Base-by-base conservation (phyloP, 2,797 vertebrate species). In the Aulostomus chinensis region DNA sequence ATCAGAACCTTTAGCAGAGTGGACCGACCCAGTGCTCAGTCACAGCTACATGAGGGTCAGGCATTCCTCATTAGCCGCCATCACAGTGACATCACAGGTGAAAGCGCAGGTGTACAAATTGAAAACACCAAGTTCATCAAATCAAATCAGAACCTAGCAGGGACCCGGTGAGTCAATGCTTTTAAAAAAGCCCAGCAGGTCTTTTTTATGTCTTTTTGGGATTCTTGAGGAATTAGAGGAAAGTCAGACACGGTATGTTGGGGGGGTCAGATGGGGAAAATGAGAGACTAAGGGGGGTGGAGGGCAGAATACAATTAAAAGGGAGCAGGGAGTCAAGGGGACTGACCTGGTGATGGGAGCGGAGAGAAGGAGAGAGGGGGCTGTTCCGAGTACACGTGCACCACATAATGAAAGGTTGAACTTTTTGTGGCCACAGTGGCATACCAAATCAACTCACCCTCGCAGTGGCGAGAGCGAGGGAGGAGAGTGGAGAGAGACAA, bases 361-460 rank as follows among this genome's bases (percentile, higher is more conserved):
- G 84, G 89, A 42, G 60, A 54, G 58, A 46, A 65, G 73, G 35
- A 55, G 58, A 61, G 69, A 56, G 69, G 68, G 62, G 73, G 54
- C 70, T 77, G 61, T 72, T 76, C 68, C 64, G 63, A 70, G 68
- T 65, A 69, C 84, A 85, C 56, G 88, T 77, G 77, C 85, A 83
- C 87, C 92, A 90, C 84, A 81, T 85, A 91, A 91, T 87, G 91
- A 91, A 91, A 91, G 92, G 88, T 75, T 93, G 93, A 91, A 81
- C 91, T 88, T 91, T 85, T 90, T 81, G 91, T 88, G 90, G 87
- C 89, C 20, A 81, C 90, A 92, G 90, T 93, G 92, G 94, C 90
- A 92, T 82, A 89, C 92, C 81, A 91, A 90, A 95, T 95, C 91
- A 92, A 90, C 92, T 91, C 92, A 84, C 89, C 78, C 87, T 67